A percentile compares a stretch with the other conserved stretches of the same genome.
phyloP scores from a whole-genome alignment of 2,797 vertebrate species.

The Fistularia commersonii region DNA sequence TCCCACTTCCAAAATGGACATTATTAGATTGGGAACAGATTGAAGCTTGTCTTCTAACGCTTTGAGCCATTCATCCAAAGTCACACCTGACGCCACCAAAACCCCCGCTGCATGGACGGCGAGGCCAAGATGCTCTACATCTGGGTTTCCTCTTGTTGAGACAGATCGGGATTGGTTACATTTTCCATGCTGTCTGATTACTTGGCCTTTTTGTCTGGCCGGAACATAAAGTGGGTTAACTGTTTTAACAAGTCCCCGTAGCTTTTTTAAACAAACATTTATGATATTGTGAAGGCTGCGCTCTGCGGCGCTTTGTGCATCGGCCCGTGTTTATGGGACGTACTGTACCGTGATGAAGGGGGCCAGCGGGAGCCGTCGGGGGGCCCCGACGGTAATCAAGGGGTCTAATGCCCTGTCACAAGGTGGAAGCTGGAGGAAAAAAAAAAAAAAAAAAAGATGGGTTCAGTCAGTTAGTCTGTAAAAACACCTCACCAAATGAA shows the following conservation, averaged over 20 bases:
- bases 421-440: conserved; percentile 21
- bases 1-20: conserved; percentile 20
- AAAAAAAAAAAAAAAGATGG: conserved; percentile 13
- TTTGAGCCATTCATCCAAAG: conserved; percentile 4
- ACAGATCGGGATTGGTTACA: conserved; percentile 29
- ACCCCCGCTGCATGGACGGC: neutral
- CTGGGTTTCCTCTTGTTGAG: conserved; percentile 26
- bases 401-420: conserved; percentile 55
- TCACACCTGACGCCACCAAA: neutral
- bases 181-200: conserved; percentile 14
- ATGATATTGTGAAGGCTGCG: neutral
- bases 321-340: conserved; percentile 14
- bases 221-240: conserved; percentile 5
- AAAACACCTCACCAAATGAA: conserved; percentile 66
- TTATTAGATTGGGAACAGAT: conserved; percentile 13
- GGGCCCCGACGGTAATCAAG: conserved; percentile 55
- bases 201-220: conserved; percentile 8
- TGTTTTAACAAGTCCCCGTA: conserved; percentile 5
- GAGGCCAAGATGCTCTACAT: conserved; percentile 4
- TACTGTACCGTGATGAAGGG: conserved; percentile 17
- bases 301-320: conserved; percentile 5
- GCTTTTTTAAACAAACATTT: conserved; percentile 7
- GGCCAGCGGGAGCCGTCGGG: conserved; percentile 28
- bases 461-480: conserved; percentile 60
- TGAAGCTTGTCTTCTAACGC: conserved; percentile 3